A percentile compares a stretch with the other conserved stretches of the same genome.
phyloP scores from a whole-genome alignment of 1,140 invertebrate species.

The Drosophila erecta region DNA sequence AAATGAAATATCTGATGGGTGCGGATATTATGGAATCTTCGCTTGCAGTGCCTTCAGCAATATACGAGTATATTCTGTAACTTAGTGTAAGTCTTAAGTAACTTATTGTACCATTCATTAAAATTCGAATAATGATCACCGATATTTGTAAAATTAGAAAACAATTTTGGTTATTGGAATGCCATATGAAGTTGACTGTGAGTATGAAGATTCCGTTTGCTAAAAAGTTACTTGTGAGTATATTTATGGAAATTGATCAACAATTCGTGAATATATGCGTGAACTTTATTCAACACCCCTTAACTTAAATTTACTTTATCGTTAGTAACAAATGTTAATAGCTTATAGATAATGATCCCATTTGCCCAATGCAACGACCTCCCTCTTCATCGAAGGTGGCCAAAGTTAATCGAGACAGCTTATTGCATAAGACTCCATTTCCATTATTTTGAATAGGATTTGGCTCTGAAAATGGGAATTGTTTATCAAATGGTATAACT shows the following conservation, averaged over 20 bases:
- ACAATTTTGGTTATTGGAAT: conserved; percentile 12
- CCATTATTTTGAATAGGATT: conserved; percentile 84
- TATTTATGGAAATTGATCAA: conserved; percentile 54
- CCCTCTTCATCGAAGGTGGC: conserved; percentile 95
- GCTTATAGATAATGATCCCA: conserved; percentile 90
- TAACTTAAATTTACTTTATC: conserved; percentile 52
- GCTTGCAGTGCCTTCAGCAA: background rate
- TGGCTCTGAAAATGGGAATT: conserved; percentile 62
- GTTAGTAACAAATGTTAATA: conserved; percentile 85
- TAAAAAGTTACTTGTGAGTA: conserved; percentile 38
- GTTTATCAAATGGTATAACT: too few relatives aligned
- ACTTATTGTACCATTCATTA: background rate
- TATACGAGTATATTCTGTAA: too few relatives aligned
- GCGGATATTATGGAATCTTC: background rate
- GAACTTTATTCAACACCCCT: conserved; percentile 59
- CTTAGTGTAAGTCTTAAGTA: conserved; percentile 1
- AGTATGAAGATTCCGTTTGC: conserved; percentile 39
- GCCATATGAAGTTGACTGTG: conserved; percentile 13
- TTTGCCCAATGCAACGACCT: conserved; percentile 90
- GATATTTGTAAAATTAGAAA: conserved; percentile 19
- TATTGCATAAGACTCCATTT: conserved; percentile 89
- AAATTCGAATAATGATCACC: conserved; percentile 8
- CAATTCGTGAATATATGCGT: conserved; percentile 55
- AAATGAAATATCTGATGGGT: conserved; percentile 4
- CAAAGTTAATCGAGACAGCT: conserved; percentile 93